Evolutionary conservation across 2,797 vertebrate species (phyloP).

Genomic region (Antrozous pallidus): DNA sequence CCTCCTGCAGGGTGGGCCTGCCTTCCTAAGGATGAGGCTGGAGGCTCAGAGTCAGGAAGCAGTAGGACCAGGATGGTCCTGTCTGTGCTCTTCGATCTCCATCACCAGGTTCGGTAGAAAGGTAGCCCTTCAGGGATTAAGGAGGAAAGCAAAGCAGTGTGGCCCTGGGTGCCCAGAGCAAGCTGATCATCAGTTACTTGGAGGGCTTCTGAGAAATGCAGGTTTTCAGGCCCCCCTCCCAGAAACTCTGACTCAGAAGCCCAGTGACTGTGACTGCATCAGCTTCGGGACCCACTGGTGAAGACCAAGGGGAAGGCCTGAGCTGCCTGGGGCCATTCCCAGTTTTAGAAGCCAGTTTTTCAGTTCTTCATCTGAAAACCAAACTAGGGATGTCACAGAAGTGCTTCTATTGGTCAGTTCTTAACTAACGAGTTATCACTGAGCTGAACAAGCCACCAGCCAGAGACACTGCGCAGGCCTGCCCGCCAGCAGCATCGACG

Average conservation of each 20-base stretch:
- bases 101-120: background rate
- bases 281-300: background rate
- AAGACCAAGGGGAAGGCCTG: background rate
- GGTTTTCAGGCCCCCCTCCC: background rate
- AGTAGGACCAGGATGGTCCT: fast-evolving
- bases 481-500: background rate
- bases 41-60: background rate
- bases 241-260: background rate
- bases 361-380: background rate
- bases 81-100: background rate
- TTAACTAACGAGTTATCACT: background rate
- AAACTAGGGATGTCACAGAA: background rate
- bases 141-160: background rate
- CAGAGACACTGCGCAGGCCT: background rate
- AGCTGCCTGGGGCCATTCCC: background rate
- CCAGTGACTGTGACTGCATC: no score
- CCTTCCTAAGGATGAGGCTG: background rate
- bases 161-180: background rate
- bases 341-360: background rate
- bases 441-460: background rate
- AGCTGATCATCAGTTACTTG: background rate
- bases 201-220: background rate
- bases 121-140: background rate
- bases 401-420: background rate
- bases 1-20: background rate